A percentile compares a stretch with the other conserved stretches of the same genome.
phyloP scores from a whole-genome alignment of 2,888 invertebrate species.

The Galerucella calmariensis region DNA sequence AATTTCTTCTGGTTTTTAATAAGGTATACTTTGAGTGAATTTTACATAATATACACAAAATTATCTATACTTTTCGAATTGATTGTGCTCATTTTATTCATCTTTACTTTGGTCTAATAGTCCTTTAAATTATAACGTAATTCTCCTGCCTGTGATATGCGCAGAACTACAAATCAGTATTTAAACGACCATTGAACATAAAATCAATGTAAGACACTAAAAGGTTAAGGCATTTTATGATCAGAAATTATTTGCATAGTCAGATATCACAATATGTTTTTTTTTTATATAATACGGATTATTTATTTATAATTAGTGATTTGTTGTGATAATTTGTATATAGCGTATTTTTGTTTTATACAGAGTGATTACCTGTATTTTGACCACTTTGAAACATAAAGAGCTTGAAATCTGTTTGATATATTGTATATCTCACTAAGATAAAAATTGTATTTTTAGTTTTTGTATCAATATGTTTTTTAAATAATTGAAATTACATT shows the following conservation, averaged over 20 bases:
- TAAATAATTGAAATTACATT: neutral
- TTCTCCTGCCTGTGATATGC: slow-evolving; percentile 60
- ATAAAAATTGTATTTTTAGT: neutral
- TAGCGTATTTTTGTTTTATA: slow-evolving; percentile 24
- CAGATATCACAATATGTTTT: slow-evolving; percentile 19
- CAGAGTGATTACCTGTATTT: slow-evolving; percentile 15
- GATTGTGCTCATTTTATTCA: no score
- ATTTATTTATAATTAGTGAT: slow-evolving; percentile 31
- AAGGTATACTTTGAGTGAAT: no score
- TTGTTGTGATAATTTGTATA: slow-evolving; percentile 31
- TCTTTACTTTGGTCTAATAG: slow-evolving; percentile 36
- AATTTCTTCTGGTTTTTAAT: no score
- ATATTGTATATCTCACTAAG: neutral
- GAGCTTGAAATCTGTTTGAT: neutral
- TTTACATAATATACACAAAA: no score
- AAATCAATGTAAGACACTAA: slow-evolving; percentile 35
- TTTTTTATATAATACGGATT: slow-evolving; percentile 22
- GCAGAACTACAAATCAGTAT: slow-evolving; percentile 59
- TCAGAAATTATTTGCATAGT: slow-evolving; percentile 39
- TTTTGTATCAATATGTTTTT: neutral
- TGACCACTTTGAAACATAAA: slow-evolving; percentile 11
- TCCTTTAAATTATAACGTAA: slow-evolving; percentile 46
- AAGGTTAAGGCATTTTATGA: slow-evolving; percentile 44
- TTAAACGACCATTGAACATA: slow-evolving; percentile 48
- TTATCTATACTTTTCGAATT: no score